Evolutionary conservation across 2,888 invertebrate species (phyloP).

Genomic region (Macroteleia sp.): DNA sequence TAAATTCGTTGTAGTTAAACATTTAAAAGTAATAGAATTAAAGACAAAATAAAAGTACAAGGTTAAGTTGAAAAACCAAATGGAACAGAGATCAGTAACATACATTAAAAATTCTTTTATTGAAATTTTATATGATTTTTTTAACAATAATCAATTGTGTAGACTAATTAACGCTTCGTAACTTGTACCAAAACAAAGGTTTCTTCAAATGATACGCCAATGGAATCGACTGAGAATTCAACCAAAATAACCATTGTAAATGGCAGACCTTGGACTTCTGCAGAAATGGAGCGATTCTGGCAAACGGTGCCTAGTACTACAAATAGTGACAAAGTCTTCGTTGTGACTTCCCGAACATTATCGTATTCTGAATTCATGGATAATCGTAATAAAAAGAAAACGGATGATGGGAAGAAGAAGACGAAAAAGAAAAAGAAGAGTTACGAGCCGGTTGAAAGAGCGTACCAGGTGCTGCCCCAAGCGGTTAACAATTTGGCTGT

Average conservation of each 20-base stretch:
- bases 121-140: no score
- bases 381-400: constrained; percentile 64
- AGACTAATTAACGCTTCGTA: no score
- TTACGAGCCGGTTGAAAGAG: constrained; percentile 77
- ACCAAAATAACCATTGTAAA: constrained; percentile 43
- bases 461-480: constrained; percentile 81
- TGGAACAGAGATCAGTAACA: no score
- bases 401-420: constrained; percentile 73
- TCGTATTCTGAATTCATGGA: constrained; percentile 20
- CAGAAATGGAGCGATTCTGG: constrained; percentile 52
- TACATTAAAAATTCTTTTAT: no score
- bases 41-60: no score
- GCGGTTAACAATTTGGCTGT: constrained; percentile 82
- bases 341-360: constrained; percentile 90
- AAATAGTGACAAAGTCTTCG: constrained; percentile 87
- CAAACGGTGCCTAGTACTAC: constrained; percentile 67
- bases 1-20: no score
- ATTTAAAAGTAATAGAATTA: no score
- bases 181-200: no score
- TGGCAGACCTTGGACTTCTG: constrained; percentile 48
- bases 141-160: no score
- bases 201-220: constrained; percentile 18
- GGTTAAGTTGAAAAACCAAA: no score
- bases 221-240: constrained; percentile 36
- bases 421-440: constrained; percentile 57